Percentiles rank a stretch among this genome's conserved stretches.
Evolutionary conservation across 1,140 invertebrate species (phyloP).

Genomic region (Ceratosolen solmsi): DNA sequence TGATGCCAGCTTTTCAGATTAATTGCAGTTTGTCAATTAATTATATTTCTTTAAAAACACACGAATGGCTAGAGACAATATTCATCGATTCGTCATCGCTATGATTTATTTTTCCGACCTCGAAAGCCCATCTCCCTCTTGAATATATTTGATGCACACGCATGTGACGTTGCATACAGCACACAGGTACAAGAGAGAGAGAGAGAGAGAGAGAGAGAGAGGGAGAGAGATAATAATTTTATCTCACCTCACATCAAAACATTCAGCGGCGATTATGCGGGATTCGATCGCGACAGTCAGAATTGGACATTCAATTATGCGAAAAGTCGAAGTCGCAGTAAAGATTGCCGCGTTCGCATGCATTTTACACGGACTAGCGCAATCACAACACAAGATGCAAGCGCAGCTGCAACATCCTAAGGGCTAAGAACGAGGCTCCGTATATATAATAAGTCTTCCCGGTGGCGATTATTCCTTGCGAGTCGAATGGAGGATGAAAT

Average conservation of each 20-base stretch:
- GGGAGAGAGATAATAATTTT: not conserved
- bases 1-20: too few relatives aligned
- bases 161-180: too few relatives aligned
- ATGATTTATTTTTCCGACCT: not conserved
- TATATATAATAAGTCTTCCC: not conserved
- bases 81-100: too few relatives aligned
- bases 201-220: too few relatives aligned
- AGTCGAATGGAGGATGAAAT: conserved; percentile 49
- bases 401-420: not conserved
- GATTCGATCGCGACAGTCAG: not conserved
- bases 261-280: conserved; percentile 15
- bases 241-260: not conserved
- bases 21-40: too few relatives aligned
- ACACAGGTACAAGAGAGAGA: too few relatives aligned
- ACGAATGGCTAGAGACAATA: too few relatives aligned
- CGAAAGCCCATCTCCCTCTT: not conserved
- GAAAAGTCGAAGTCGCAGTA: conserved; percentile 4
- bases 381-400: not conserved
- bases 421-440: not conserved
- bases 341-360: not conserved
- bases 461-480: conserved; percentile 42
- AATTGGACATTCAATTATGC: conserved; percentile 12
- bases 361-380: not conserved
- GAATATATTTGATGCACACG: not conserved
- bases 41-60: too few relatives aligned